These are phyloP conservation scores for Cossypha heuglini DNA, from an alignment of 2,797 vertebrate species.

Conservation along the genomic window DNA sequence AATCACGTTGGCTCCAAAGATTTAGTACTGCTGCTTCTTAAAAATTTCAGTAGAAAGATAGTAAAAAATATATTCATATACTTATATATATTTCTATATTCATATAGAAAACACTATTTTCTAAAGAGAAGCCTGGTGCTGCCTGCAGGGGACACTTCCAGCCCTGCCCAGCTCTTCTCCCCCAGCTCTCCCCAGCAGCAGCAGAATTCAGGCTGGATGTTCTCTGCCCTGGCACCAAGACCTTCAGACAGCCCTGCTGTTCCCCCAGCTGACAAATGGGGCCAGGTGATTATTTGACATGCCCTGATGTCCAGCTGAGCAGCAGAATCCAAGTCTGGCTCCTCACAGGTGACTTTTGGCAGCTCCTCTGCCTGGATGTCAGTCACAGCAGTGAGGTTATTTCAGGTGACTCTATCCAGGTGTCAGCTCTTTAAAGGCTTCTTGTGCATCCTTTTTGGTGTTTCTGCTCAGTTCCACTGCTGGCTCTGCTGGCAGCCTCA, in stretches of 20 bases:
- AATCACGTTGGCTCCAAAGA: background rate
- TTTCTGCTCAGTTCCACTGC: background rate
- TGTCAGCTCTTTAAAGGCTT: background rate
- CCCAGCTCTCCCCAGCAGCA: fast-evolving
- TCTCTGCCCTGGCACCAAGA: fast-evolving
- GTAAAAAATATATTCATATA: background rate
- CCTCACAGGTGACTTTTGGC: background rate
- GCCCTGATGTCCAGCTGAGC: fast-evolving
- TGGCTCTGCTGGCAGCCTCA: background rate
- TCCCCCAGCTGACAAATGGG: background rate
- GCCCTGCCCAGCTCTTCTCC: fast-evolving
- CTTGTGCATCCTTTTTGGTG: background rate
- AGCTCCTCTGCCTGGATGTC: background rate
- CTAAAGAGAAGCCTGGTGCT: background rate
- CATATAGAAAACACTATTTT: background rate
- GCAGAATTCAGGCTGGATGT: background rate
- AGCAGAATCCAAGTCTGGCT: background rate
- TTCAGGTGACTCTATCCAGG: background rate
- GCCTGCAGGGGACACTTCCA: background rate
- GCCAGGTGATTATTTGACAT: background rate
- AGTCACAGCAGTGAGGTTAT: background rate
- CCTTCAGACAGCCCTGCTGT: fast-evolving
- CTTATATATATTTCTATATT: too few species aligned
- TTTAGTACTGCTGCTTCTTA: background rate
- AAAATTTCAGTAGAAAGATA: background rate